Evolutionary conservation across 2,888 invertebrate species (phyloP).

Genomic region (Galerucella calmariensis): DNA sequence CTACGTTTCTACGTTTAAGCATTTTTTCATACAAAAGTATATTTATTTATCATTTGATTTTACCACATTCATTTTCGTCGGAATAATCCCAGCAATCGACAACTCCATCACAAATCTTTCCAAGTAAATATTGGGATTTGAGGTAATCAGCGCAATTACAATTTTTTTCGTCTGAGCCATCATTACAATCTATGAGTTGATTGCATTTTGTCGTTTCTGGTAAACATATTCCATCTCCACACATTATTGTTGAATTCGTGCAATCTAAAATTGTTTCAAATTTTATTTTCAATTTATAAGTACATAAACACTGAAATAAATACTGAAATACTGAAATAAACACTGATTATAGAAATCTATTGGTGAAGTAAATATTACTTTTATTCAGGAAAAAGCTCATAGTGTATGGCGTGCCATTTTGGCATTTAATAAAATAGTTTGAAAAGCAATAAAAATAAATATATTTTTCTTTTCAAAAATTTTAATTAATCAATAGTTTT

Average conservation of each 20-base stretch:
- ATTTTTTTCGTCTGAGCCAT: constrained; percentile 77
- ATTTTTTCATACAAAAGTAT: not conserved
- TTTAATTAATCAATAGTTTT: too few species aligned
- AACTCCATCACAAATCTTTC: constrained; percentile 83
- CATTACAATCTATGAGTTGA: constrained; percentile 75
- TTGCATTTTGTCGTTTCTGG: constrained; percentile 76
- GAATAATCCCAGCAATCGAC: constrained; percentile 85
- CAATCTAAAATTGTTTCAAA: constrained; percentile 45
- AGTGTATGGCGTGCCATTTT: too few species aligned
- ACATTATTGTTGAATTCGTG: constrained; percentile 54
- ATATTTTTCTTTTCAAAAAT: too few species aligned
- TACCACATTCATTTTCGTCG: constrained; percentile 82
- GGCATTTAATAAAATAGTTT: too few species aligned
- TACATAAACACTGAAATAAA: too few species aligned
- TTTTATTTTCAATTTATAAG: not conserved
- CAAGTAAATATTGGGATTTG: constrained; percentile 73
- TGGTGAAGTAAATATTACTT: too few species aligned
- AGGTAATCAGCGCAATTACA: constrained; percentile 83
- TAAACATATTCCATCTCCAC: constrained; percentile 74
- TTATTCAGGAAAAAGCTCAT: too few species aligned
- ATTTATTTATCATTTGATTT: constrained; percentile 45
- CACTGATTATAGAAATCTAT: not conserved
- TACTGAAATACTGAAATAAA: too few species aligned
- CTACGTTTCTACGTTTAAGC: too few species aligned
- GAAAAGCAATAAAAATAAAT: too few species aligned